These are phyloP conservation scores for Eupeodes latifasciatus DNA, from an alignment of 2,888 invertebrate species.

Conservation along the genomic window DNA sequence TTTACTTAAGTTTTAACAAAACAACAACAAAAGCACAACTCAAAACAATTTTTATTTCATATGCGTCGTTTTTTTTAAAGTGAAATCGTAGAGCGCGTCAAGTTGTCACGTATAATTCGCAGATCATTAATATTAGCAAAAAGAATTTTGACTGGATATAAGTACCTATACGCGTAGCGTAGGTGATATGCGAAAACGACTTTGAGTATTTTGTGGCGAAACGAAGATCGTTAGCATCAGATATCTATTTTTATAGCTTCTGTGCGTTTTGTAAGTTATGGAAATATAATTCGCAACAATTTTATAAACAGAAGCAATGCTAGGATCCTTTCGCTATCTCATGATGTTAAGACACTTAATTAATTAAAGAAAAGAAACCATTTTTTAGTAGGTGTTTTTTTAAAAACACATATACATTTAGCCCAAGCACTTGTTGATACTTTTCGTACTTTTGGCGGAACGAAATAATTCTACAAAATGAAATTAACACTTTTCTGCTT, in stretches of 20 bases:
- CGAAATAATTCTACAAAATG: too few relatives aligned
- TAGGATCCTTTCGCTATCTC: neutral
- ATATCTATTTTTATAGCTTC: neutral
- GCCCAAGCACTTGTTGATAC: too few relatives aligned
- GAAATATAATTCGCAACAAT: neutral
- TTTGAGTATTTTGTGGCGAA: neutral
- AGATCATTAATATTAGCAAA: constrained; percentile 69
- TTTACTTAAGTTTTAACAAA: neutral
- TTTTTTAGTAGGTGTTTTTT: too few relatives aligned
- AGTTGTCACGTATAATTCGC: constrained; percentile 73
- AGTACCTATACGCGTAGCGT: too few relatives aligned
- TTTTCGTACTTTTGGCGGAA: too few relatives aligned
- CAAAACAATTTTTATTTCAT: constrained; percentile 7
- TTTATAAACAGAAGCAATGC: constrained; percentile 5
- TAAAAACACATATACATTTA: too few relatives aligned
- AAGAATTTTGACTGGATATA: constrained; percentile 8
- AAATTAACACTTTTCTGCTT: too few relatives aligned
- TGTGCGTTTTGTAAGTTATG: neutral
- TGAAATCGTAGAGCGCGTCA: constrained; percentile 62
- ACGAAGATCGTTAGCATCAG: neutral
- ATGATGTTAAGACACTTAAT: neutral
- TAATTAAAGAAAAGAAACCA: neutral
- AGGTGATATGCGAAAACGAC: neutral
- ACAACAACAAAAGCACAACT: neutral
- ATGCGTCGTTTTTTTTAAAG: neutral